Conservation (phyloP, 1,140 invertebrate genomes). For the Drosophila melanogaster region Release_6_plus_ISO1_MT NT_037436.4:7901501-7902000, state of each 20-base stretch:
- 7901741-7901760: conserved; percentile 91
- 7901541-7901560: conserved; percentile 40
- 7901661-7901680: conserved; percentile 93
- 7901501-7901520: conserved; percentile 34
- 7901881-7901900: too few species aligned
- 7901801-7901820: conserved; percentile 93
- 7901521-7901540: conserved; percentile 20
- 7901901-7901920: not conserved
- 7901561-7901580: conserved; percentile 21
- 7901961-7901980: conserved; percentile 94
- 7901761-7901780: conserved; percentile 88
- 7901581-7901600: conserved; percentile 1
- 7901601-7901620: conserved; percentile 92
- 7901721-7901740: conserved; percentile 94
- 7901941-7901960: conserved; percentile 76
- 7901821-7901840: conserved; percentile 95
- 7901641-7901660: conserved; percentile 90
- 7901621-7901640: conserved; percentile 93
- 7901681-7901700: conserved; percentile 96
- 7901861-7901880: conserved; percentile 88
- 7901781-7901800: conserved; percentile 88
- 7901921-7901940: not conserved
- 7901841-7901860: conserved; percentile 95
- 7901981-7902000: conserved; percentile 96
- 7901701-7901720: conserved; percentile 94